Base-by-base conservation (phyloP, 1,140 invertebrate species). In the Thaumatotibia leucotreta region DNA sequence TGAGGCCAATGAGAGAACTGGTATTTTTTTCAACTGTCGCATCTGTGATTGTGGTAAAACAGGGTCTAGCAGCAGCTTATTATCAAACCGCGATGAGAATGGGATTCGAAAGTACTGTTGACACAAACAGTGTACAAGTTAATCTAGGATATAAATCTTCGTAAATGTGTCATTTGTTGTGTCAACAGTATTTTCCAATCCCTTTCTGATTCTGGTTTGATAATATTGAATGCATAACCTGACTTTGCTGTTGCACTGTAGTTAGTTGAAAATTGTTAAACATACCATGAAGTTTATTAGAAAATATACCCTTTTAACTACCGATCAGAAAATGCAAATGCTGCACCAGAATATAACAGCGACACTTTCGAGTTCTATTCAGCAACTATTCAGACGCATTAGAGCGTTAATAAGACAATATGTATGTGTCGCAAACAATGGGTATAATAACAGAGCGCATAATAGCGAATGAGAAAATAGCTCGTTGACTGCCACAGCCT, bases 381-480 rank as follows among this genome's bases (percentile, higher is more conserved):
- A 35, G 20, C 64, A 0, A 58, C 1, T 69, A 76, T 79, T 74
- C 72, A 72, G 74, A 73, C 70, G 75, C 73, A 75, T 77, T 76
- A 79, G 68, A 80, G 72, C 75, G 74, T 79, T 81, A 83, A 83
- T 82, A 82, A 85, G 81, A 80, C 79, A 79, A 78, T 82, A 75
- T 83, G 80, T 82, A 80, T 82, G 76, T 82, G 74, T 79, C 65
- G 62, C 72, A 61, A 80, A 88, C 83, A 88, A 88, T 85, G 80
- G 77, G 69, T 76, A 84, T 85, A 84, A 88, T 84, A 80, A 79
- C 75, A 75, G 52, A 31, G 75, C 61, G 68, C 70, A 83, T 85
- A 85, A 85, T 84, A 73, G 73, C 68, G 82, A 88, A 86, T 84
- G 82, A 77, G 77, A 84, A 84, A 85, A 82, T 84, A 82, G 83